Evolutionary conservation across 2,113 vertebrate genomes (phyloP).

Genomic region (Sardina pilchardus): DNA sequence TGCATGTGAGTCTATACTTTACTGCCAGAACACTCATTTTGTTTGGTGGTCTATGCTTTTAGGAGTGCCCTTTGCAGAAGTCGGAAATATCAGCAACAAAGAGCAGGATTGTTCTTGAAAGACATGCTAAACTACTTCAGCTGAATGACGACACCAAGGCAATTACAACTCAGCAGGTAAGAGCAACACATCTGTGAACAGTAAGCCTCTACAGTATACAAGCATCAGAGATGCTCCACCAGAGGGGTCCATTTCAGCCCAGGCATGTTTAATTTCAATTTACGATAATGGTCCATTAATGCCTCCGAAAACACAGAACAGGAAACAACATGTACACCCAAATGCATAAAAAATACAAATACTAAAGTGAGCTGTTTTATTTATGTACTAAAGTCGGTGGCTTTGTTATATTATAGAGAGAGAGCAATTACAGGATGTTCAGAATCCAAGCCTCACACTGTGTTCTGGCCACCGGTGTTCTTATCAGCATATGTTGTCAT

Average conservation of each 20-base stretch:
- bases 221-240: not conserved
- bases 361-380: not conserved
- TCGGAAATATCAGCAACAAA: constrained; percentile 45
- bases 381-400: not conserved
- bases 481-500: constrained; percentile 75
- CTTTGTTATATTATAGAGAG: constrained; percentile 43
- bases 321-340: not conserved
- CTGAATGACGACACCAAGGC: not conserved
- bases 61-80: constrained; percentile 29
- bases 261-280: constrained; percentile 9
- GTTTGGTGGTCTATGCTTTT: constrained; percentile 27
- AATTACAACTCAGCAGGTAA: not conserved
- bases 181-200: not conserved
- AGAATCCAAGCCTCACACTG: constrained; percentile 65
- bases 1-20: constrained; percentile 37
- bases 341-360: not conserved
- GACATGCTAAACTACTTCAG: not conserved
- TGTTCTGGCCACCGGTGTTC: constrained; percentile 68
- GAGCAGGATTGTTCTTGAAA: constrained; percentile 29
- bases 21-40: constrained; percentile 42
- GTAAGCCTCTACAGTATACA: not conserved
- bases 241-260: not conserved
- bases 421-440: constrained; percentile 55
- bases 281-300: not conserved
- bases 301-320: not conserved